Conservation (phyloP, 2,888 invertebrate species). For the Lepidochitona cinerea region DNA sequence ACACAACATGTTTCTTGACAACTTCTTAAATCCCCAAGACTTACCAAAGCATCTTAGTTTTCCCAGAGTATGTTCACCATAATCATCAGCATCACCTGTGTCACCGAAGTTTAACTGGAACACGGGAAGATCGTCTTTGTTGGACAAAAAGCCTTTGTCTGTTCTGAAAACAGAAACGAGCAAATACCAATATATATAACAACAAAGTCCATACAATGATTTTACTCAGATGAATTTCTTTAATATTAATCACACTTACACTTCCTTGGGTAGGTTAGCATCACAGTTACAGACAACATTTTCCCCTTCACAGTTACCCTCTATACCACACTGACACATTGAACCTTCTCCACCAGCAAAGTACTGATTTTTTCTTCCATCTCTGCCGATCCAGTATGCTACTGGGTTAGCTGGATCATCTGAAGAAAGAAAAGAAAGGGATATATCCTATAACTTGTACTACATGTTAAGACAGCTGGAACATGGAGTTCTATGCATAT, state of each 20-base stretch:
- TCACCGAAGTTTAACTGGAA: conserved; percentile 10
- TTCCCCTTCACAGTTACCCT: conserved; percentile 17
- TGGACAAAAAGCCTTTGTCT: conserved; percentile 29
- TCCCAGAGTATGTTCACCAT: neutral
- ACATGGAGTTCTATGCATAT: too few species aligned
- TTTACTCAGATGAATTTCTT: too few species aligned
- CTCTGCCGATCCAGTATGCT: neutral
- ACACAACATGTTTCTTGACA: neutral
- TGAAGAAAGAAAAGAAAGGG: neutral
- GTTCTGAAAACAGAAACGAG: neutral
- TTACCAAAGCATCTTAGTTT: neutral
- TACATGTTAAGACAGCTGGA: too few species aligned
- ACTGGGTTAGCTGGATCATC: neutral
- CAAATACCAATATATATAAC: too few species aligned
- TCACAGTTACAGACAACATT: conserved; percentile 29
- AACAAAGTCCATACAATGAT: too few species aligned
- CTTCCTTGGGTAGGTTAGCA: neutral
- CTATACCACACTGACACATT: conserved; percentile 17
- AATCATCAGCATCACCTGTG: neutral
- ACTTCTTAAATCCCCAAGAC: neutral
- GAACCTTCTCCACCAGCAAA: neutral
- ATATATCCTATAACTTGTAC: too few species aligned
- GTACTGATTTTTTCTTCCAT: neutral
- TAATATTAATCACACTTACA: neutral
- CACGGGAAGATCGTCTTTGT: conserved; percentile 23